Conservation (phyloP, 2,888 invertebrate species). For the Corythucha ciliata region DNA sequence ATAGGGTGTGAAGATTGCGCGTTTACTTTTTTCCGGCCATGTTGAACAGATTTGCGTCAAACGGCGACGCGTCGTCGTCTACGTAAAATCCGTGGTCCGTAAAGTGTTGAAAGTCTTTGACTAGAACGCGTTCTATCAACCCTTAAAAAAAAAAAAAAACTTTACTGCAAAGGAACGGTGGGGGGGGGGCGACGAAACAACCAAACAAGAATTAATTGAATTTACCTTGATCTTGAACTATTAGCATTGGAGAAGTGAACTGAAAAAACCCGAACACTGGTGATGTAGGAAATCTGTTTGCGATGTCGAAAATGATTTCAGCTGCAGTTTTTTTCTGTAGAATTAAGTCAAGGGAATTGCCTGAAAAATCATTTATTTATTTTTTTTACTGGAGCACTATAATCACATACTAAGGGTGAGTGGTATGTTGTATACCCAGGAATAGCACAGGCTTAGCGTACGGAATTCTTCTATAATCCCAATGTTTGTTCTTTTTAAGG, state of each 20-base stretch:
- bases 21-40: constrained; percentile 14
- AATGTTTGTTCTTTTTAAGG: constrained; percentile 5
- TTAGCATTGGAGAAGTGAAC: constrained; percentile 4
- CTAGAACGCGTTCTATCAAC: constrained; percentile 10
- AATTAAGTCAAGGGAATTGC: constrained; percentile 5
- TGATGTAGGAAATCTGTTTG: constrained; percentile 4
- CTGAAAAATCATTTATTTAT: constrained; percentile 7
- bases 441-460: constrained; percentile 12
- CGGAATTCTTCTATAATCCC: constrained; percentile 12
- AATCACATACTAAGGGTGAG: no score
- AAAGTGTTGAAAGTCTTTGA: constrained; percentile 18
- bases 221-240: constrained; percentile 12
- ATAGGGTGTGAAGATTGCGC: no score
- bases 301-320: not conserved
- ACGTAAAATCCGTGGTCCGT: not conserved
- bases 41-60: constrained; percentile 8
- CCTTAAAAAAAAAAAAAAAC: not conserved
- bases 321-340: not conserved
- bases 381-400: not conserved
- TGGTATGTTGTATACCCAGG: no score
- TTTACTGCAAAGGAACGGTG: no score
- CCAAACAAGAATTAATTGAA: no score
- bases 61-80: constrained; percentile 9
- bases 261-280: constrained; percentile 13
- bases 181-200: no score